Percentiles rank a stretch among this genome's conserved stretches.
Evolutionary conservation across 2,888 invertebrate species (phyloP).

Genomic region (Folsomia manolachei): DNA sequence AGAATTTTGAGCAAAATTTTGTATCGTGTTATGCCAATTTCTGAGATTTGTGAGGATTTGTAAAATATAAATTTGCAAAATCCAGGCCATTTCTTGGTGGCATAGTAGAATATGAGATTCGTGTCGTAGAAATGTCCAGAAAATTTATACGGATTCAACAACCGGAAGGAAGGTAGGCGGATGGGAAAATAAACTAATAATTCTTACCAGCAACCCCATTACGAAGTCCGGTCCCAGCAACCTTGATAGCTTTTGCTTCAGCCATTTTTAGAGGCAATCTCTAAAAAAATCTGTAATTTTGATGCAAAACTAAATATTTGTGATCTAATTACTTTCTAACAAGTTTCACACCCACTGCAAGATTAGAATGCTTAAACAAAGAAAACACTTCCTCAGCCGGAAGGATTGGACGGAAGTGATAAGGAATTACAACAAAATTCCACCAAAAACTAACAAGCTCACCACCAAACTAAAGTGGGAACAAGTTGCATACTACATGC

Average conservation of each 20-base stretch:
- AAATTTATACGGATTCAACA: too few species aligned
- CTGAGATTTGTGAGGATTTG: not conserved
- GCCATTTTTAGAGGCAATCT: conserved; percentile 17
- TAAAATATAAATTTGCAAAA: too few species aligned
- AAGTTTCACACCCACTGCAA: too few species aligned
- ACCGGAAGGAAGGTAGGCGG: too few species aligned
- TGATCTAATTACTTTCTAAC: too few species aligned
- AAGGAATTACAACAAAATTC: not conserved
- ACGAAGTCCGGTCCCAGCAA: conserved; percentile 23
- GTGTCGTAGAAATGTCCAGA: too few species aligned
- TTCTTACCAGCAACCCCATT: conserved; percentile 32
- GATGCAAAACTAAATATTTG: too few species aligned
- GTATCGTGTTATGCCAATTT: not conserved
- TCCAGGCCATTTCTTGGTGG: too few species aligned
- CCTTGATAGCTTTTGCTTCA: conserved; percentile 19
- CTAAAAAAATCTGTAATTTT: too few species aligned
- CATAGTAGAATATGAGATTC: too few species aligned
- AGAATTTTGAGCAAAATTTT: not conserved
- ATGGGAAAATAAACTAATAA: not conserved
- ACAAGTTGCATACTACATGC: not conserved
- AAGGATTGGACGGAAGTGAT: not conserved
- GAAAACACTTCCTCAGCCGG: too few species aligned
- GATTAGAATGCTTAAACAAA: too few species aligned
- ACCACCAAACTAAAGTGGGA: not conserved
- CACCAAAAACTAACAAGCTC: not conserved